These are phyloP conservation scores for Cryptus armator DNA, from an alignment of 2,888 invertebrate species.

Conservation along the genomic window DNA sequence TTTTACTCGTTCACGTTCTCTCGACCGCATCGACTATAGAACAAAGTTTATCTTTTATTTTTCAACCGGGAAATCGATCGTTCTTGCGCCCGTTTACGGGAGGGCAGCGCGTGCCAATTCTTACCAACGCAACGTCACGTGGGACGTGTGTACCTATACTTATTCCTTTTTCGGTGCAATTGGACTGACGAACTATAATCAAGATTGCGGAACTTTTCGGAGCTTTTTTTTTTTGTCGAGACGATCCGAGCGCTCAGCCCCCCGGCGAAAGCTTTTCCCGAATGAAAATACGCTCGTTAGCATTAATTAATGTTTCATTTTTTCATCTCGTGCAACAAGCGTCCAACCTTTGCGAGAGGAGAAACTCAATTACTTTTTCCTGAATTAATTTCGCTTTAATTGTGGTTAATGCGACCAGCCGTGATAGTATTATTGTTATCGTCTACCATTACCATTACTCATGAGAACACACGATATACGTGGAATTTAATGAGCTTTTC, in stretches of 20 bases:
- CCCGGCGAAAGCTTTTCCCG: background rate
- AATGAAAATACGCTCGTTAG: constrained; percentile 20
- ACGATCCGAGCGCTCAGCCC: background rate
- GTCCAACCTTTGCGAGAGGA: background rate
- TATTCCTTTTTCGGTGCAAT: background rate
- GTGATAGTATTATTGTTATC: background rate
- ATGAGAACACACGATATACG: no score
- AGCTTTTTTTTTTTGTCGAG: background rate
- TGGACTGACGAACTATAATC: background rate
- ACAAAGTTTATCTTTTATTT: constrained; percentile 26
- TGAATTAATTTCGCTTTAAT: background rate
- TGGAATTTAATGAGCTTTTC: background rate
- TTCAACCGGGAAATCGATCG: constrained; percentile 37
- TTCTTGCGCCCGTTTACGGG: background rate
- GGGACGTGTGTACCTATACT: background rate
- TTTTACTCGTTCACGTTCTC: constrained; percentile 25
- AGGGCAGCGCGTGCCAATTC: background rate
- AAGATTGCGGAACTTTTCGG: background rate
- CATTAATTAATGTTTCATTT: constrained; percentile 36
- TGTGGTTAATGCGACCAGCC: background rate
- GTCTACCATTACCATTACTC: background rate
- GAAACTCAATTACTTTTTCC: background rate
- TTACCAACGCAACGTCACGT: background rate
- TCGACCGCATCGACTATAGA: constrained; percentile 41
- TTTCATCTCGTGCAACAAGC: constrained; percentile 18